phyloP scores from a whole-genome alignment of 2,113 vertebrate genomes.

The Microtus ochrogaster region DNA sequence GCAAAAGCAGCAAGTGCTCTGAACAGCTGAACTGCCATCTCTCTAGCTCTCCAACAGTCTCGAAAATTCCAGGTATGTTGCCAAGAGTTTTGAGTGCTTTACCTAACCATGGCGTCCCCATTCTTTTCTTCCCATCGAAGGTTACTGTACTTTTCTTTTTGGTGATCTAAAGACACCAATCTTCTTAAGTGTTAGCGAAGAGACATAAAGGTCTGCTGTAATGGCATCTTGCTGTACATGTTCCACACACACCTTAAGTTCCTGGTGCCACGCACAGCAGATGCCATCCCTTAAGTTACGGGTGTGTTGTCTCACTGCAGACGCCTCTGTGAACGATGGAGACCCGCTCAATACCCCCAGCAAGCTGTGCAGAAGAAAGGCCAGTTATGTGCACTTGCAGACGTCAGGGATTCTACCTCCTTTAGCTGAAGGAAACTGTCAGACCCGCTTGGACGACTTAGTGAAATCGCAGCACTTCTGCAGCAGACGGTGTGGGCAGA shows the following conservation, averaged over 20 bases:
- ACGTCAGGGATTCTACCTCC: neutral
- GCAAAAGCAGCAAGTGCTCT: neutral
- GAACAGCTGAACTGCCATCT: neutral
- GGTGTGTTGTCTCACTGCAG: too few relatives aligned
- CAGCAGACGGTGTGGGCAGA: slow-evolving; percentile 33
- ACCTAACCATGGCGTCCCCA: neutral
- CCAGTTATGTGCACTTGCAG: neutral
- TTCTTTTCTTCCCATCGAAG: slow-evolving; percentile 11
- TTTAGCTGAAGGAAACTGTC: slow-evolving; percentile 23
- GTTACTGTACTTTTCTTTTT: neutral
- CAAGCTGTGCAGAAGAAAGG: neutral
- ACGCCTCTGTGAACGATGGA: too few relatives aligned
- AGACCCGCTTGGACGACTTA: slow-evolving; percentile 42
- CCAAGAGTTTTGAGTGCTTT: neutral
- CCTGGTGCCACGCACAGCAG: neutral
- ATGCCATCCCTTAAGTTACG: too few relatives aligned
- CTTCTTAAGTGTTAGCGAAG: neutral
- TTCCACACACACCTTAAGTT: neutral
- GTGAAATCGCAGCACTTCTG: slow-evolving; percentile 26
- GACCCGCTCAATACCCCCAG: neutral
- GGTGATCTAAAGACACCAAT: neutral
- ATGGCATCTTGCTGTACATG: neutral
- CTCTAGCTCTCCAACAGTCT: neutral
- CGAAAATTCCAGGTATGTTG: neutral
- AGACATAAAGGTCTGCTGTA: neutral